Conservation (phyloP, 2,888 invertebrate species). For the Thysanoteuthis rhombus region DNA sequence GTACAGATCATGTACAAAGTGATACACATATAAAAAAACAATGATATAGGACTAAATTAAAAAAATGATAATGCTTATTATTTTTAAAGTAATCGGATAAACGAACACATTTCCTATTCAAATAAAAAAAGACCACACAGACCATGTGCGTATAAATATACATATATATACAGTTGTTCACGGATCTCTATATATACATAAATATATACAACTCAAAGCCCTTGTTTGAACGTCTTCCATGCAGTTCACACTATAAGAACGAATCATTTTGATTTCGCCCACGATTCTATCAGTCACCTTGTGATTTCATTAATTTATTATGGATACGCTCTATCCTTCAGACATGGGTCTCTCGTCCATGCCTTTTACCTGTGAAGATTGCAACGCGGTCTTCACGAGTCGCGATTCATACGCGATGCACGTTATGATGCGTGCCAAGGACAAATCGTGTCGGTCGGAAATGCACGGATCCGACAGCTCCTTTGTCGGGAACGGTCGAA, state of each 20-base stretch:
- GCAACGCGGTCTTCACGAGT: constrained; percentile 62
- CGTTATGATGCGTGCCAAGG: constrained; percentile 66
- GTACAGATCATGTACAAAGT: too few species aligned
- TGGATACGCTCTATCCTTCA: not conserved
- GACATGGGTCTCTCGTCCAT: not conserved
- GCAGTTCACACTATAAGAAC: not conserved
- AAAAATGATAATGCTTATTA: too few species aligned
- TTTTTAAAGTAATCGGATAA: too few species aligned
- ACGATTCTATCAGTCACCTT: not conserved
- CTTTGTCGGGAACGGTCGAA: not conserved
- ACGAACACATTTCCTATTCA: too few species aligned
- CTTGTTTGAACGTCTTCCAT: not conserved
- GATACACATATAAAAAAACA: too few species aligned
- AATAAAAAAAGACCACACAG: too few species aligned
- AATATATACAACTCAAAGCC: not conserved
- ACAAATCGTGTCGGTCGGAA: constrained; percentile 52
- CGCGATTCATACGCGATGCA: constrained; percentile 68
- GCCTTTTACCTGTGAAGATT: constrained; percentile 64
- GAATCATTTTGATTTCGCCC: not conserved
- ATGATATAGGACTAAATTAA: too few species aligned
- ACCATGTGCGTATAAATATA: too few species aligned
- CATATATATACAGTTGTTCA: not conserved
- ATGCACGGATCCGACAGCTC: not conserved
- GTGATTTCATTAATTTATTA: not conserved
- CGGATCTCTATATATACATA: not conserved